A percentile compares a stretch with the other conserved stretches of the same genome.
phyloP scores from a whole-genome alignment of 2,797 vertebrate genomes.

The Clamator glandarius region DNA sequence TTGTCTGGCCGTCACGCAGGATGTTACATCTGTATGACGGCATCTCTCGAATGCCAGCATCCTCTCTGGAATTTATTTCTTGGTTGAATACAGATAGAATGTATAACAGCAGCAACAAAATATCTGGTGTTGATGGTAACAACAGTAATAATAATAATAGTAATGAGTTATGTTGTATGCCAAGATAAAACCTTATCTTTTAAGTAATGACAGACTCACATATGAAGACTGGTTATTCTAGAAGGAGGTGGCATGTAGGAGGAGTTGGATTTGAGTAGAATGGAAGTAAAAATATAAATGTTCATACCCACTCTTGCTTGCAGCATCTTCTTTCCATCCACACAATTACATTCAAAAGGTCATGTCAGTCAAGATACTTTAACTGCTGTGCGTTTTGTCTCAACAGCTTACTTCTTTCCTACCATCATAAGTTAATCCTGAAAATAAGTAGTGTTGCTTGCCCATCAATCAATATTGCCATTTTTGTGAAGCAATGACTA shows the following conservation, averaged over 20 bases:
- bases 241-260: not conserved
- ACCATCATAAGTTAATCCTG: not conserved
- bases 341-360: not conserved
- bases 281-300: not conserved
- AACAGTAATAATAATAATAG: not conserved
- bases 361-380: not conserved
- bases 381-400: not conserved
- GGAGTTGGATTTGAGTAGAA: not conserved
- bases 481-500: not conserved
- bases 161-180: not conserved
- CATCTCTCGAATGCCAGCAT: not conserved
- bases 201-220: not conserved
- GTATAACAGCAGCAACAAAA: not conserved
- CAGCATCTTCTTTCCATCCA: not conserved
- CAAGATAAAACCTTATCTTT: not conserved
- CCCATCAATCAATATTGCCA: not conserved
- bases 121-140: not conserved
- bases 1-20: not conserved
- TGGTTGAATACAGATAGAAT: not conserved
- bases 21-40: not conserved
- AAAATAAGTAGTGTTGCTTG: not conserved
- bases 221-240: not conserved
- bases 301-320: conserved; percentile 2
- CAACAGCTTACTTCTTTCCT: not conserved
- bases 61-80: not conserved